These are phyloP conservation scores for Dendropsophus ebraccatus DNA, from an alignment of 2,113 vertebrate genomes.

Conservation along the genomic window DNA sequence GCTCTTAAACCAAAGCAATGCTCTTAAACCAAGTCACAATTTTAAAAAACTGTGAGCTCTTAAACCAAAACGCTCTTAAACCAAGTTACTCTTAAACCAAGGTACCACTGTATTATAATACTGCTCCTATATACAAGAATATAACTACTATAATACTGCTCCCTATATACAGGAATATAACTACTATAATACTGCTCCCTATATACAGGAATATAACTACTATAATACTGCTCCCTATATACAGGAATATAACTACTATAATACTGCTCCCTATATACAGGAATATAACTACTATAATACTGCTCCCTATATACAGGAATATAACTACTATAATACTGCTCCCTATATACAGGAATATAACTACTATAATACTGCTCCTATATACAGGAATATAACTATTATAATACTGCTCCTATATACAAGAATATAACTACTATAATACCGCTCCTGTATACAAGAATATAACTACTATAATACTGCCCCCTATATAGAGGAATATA, in stretches of 20 bases:
- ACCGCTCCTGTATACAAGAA: not conserved
- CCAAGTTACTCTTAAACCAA: too few relatives aligned
- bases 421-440: slow-evolving; percentile 6
- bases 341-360: not conserved
- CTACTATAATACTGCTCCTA: not conserved
- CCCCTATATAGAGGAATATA: not conserved
- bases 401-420: slow-evolving; percentile 1
- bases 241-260: too few relatives aligned
- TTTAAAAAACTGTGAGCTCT: too few relatives aligned
- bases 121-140: not conserved
- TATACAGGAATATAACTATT: not conserved
- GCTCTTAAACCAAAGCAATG: too few relatives aligned
- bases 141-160: not conserved
- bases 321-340: not conserved
- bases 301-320: not conserved
- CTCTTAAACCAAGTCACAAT: too few relatives aligned
- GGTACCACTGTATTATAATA: slow-evolving; percentile 1
- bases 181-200: not conserved
- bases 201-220: too few relatives aligned
- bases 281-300: too few relatives aligned
- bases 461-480: slow-evolving; percentile 3
- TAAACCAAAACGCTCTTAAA: too few relatives aligned
- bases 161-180: not conserved
- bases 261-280: too few relatives aligned
- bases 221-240: too few relatives aligned